These are phyloP conservation scores for Pocota personata DNA, from an alignment of 2,888 invertebrate genomes.

Conservation along the genomic window DNA sequence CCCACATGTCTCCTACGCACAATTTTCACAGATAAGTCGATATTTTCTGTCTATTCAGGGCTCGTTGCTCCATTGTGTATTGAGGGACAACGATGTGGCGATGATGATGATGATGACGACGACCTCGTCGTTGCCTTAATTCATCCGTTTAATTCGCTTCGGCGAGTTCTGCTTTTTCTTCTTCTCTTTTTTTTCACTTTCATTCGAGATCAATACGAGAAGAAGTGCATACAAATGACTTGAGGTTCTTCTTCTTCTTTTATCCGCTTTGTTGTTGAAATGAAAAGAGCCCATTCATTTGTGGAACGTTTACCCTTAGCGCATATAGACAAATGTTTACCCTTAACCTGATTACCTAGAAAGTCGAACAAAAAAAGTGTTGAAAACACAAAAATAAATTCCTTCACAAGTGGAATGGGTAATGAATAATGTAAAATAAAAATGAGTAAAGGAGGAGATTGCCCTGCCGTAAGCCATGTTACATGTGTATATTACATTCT, in stretches of 20 bases:
- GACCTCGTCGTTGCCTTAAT: conserved; percentile 29
- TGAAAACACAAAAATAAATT: conserved; percentile 19
- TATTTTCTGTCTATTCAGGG: conserved; percentile 40
- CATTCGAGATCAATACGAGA: conserved; percentile 36
- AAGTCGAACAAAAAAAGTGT: conserved; percentile 30
- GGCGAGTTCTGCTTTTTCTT: conserved; percentile 18
- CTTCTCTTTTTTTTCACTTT: conserved; percentile 48
- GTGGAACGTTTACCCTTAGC: conserved; percentile 44
- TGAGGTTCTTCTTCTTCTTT: neutral
- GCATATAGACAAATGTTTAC: conserved; percentile 59
- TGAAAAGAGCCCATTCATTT: conserved; percentile 31
- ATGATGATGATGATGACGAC: conserved; percentile 23
- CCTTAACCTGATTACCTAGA: conserved; percentile 73
- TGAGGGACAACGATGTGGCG: conserved; percentile 24
- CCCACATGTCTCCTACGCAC: neutral
- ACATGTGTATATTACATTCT: neutral
- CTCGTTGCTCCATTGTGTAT: conserved; percentile 21
- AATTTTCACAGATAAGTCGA: conserved; percentile 41
- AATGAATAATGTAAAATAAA: conserved; percentile 65
- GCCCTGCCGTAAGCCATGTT: neutral
- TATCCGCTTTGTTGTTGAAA: conserved; percentile 5
- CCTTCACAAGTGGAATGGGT: conserved; percentile 55
- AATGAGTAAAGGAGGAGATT: conserved; percentile 31
- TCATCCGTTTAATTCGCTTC: conserved; percentile 63
- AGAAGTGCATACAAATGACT: neutral